phyloP scores from a whole-genome alignment of 2,888 invertebrate genomes.

The Drosophila atripex region DNA sequence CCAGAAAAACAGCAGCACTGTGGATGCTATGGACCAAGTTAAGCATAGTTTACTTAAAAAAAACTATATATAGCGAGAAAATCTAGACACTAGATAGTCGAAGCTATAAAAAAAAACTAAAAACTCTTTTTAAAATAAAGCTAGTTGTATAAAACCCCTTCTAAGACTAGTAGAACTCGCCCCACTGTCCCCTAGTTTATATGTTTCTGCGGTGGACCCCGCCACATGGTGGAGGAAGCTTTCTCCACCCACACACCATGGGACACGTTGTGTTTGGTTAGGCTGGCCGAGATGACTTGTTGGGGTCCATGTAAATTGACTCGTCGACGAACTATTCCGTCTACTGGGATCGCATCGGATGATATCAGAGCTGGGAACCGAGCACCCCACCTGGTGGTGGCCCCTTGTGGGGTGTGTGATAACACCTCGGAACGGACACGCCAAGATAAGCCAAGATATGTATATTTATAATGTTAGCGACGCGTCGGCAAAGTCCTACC shows the following conservation, averaged over 20 bases:
- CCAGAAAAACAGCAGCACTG: slow-evolving; percentile 1
- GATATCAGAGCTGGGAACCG: slow-evolving; percentile 55
- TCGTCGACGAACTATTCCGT: slow-evolving; percentile 49
- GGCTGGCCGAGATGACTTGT: slow-evolving; percentile 49
- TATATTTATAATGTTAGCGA: slow-evolving; percentile 57
- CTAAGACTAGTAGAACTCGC: neutral
- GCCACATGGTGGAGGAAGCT: neutral
- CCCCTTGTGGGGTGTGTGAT: slow-evolving; percentile 49
- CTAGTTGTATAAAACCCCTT: no score
- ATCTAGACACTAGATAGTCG: no score
- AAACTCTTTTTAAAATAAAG: no score
- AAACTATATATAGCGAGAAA: no score
- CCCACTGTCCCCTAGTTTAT: slow-evolving; percentile 47
- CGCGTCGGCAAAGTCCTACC: slow-evolving; percentile 49
- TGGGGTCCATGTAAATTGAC: slow-evolving; percentile 65
- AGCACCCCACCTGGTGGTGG: slow-evolving; percentile 63
- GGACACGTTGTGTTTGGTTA: slow-evolving; percentile 55
- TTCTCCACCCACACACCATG: slow-evolving; percentile 12
- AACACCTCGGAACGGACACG: slow-evolving; percentile 40
- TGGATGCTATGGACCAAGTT: neutral
- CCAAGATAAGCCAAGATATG: slow-evolving; percentile 70
- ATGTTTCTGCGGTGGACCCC: slow-evolving; percentile 29
- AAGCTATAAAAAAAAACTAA: no score
- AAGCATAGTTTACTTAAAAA: no score
- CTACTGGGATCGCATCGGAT: slow-evolving; percentile 16